phyloP scores from a whole-genome alignment of 92 coral and sea anemone genomes.

The Actinernus sp. region DNA sequence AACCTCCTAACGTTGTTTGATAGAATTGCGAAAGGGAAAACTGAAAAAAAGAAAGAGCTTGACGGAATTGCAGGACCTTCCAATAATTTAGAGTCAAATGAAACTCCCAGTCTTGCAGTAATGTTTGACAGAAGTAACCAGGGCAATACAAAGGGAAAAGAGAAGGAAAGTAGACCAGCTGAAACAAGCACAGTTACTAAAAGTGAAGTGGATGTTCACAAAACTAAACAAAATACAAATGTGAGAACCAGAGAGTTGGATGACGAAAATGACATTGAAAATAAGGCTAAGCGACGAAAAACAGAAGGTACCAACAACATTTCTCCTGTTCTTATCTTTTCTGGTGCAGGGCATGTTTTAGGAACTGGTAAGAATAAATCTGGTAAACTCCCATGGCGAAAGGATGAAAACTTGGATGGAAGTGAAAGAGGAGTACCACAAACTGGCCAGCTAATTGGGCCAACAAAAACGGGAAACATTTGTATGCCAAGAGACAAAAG shows the following conservation, averaged over 20 bases:
- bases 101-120: conserved; percentile 24
- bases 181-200: not conserved
- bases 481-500: not conserved
- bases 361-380: conserved; percentile 27
- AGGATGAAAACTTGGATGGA: conserved; percentile 11
- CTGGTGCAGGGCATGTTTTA: conserved; percentile 79
- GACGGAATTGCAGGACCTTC: no score
- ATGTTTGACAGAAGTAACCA: conserved; percentile 47
- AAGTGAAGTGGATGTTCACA: conserved; percentile 3
- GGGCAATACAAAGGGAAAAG: conserved; percentile 2
- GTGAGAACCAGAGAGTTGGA: not conserved
- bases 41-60: not conserved
- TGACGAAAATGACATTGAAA: not conserved
- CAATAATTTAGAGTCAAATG: conserved; percentile 2
- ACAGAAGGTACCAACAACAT: conserved; percentile 2
- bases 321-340: conserved; percentile 48
- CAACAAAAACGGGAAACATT: no score
- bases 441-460: no score
- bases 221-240: no score
- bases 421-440: conserved; percentile 5
- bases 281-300: conserved; percentile 23
- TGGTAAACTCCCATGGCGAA: no score
- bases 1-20: conserved; percentile 51
- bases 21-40: conserved; percentile 21
- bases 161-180: not conserved